phyloP scores from a whole-genome alignment of 1,140 invertebrate species.

The Varroa destructor region DNA sequence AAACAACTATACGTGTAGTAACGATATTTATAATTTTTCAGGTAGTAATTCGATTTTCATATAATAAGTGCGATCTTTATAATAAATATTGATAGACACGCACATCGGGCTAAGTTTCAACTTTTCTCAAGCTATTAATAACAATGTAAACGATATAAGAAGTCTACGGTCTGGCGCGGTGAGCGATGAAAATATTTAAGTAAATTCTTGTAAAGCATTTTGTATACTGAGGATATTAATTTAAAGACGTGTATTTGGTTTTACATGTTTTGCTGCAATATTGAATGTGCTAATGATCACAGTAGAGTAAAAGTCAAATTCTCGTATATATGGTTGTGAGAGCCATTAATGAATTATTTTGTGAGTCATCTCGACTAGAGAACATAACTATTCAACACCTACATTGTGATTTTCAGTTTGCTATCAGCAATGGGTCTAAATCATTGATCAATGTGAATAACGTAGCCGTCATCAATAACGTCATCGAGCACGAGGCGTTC shows the following conservation, averaged over 20 bases:
- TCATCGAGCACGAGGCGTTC: background rate
- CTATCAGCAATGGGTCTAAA: background rate
- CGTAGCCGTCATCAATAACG: background rate
- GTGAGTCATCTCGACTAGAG: too few species aligned
- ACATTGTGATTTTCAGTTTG: background rate
- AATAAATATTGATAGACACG: background rate
- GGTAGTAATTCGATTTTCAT: background rate
- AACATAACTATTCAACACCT: background rate
- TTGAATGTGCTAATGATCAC: too few species aligned
- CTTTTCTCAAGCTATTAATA: background rate
- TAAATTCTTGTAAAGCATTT: too few species aligned
- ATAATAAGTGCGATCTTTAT: background rate
- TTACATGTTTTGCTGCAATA: too few species aligned
- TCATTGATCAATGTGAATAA: background rate
- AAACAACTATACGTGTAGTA: background rate
- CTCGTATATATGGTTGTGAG: too few species aligned
- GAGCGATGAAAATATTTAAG: too few species aligned
- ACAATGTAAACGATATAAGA: too few species aligned
- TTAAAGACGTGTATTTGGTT: too few species aligned
- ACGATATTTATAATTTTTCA: background rate
- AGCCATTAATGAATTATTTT: too few species aligned
- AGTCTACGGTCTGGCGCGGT: too few species aligned
- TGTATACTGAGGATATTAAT: too few species aligned
- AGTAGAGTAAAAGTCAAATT: too few species aligned
- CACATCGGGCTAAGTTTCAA: background rate